Conservation (phyloP, 2,797 vertebrate species). For the Urophycis tenuis region DNA sequence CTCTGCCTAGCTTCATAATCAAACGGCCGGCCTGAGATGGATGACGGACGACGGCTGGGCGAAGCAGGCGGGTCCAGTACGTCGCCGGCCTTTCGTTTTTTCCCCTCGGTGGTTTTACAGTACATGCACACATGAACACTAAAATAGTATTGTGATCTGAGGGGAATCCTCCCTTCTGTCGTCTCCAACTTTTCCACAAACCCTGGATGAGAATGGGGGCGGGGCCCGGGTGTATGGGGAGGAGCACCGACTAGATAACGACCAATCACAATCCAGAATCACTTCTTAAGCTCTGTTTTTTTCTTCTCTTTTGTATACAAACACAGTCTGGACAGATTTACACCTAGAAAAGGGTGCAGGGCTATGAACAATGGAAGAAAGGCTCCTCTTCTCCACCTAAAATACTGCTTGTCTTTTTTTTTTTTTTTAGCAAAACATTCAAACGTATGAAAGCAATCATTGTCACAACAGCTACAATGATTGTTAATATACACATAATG, state of each 20-base stretch:
- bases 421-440: slow-evolving; percentile 41
- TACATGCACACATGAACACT: neutral
- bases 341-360: slow-evolving; percentile 59
- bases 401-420: slow-evolving; percentile 63
- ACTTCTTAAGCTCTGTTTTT: slow-evolving; percentile 39
- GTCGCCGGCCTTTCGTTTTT: neutral
- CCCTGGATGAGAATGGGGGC: slow-evolving; percentile 29
- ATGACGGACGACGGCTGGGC: neutral
- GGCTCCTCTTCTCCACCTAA: slow-evolving; percentile 48
- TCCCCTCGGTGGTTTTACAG: neutral
- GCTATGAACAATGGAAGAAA: slow-evolving; percentile 46
- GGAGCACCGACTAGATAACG: slow-evolving; percentile 54
- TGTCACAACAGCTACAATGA: slow-evolving; percentile 53
- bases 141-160: slow-evolving; percentile 12
- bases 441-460: slow-evolving; percentile 54
- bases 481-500: slow-evolving; percentile 59
- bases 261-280: slow-evolving; percentile 53
- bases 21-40: neutral
- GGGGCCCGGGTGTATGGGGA: slow-evolving; percentile 44
- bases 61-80: neutral
- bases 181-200: slow-evolving; percentile 17
- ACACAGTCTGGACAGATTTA: slow-evolving; percentile 63
- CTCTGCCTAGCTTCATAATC: neutral
- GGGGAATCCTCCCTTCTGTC: slow-evolving; percentile 9
- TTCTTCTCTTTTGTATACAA: slow-evolving; percentile 50